phyloP scores from a whole-genome alignment of 35 echinoderm and acorn worm species.

The Eucidaris tribuloides region DNA sequence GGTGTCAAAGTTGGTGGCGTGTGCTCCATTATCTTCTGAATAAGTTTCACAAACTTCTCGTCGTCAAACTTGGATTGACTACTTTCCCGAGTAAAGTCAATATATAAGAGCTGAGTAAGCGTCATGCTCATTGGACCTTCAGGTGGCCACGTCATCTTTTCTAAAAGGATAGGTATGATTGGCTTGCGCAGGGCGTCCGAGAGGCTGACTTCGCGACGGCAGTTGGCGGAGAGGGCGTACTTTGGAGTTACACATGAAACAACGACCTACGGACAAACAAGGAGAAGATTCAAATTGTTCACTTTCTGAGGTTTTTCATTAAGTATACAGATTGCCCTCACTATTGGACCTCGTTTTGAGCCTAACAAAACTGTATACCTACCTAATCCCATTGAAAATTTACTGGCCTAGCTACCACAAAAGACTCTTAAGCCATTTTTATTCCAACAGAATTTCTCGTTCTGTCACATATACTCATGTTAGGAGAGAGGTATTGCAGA shows the following conservation, averaged over 20 bases:
- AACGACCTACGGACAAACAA: slow-evolving; percentile 58
- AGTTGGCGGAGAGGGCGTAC: slow-evolving; percentile 93
- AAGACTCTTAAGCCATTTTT: no score
- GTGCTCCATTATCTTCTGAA: slow-evolving; percentile 62
- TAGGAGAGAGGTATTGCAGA: no score
- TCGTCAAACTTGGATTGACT: slow-evolving; percentile 62
- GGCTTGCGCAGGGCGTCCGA: slow-evolving; percentile 84
- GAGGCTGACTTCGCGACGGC: slow-evolving; percentile 89
- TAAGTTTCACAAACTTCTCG: slow-evolving; percentile 84
- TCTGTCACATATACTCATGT: no score
- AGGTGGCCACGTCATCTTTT: slow-evolving; percentile 85
- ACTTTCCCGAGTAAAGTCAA: slow-evolving; percentile 69
- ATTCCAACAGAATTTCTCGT: no score
- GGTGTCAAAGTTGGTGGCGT: slow-evolving; percentile 11
- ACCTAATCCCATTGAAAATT: no score
- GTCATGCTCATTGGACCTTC: slow-evolving; percentile 97
- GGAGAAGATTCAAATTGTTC: no score
- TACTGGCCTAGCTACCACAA: no score
- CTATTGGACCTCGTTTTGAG: no score
- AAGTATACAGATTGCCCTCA: no score
- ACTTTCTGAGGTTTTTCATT: no score
- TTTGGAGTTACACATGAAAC: slow-evolving; percentile 84
- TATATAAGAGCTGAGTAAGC: slow-evolving; percentile 92
- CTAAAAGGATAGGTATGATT: slow-evolving; percentile 77
- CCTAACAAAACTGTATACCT: no score